Percentiles rank a stretch among this genome's conserved stretches.
Conservation (phyloP, 2,113 vertebrate genomes). For the Xyliphius kryptos region DNA sequence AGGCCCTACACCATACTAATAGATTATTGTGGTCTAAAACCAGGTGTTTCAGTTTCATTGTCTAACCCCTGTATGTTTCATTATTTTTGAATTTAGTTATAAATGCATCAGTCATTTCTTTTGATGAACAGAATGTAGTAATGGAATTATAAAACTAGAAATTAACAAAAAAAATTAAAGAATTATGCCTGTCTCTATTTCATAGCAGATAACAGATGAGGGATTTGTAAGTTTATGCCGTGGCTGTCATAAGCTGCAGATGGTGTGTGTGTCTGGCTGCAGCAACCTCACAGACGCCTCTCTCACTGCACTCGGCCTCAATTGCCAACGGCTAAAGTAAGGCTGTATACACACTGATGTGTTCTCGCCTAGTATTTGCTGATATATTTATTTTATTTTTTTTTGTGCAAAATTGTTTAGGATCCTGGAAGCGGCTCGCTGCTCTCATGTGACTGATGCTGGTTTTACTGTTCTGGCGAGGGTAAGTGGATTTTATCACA, state of each 20-base stretch:
- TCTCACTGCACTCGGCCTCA: constrained; percentile 91
- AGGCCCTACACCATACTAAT: too few relatives aligned
- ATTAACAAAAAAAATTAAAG: too few relatives aligned
- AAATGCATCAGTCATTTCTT: too few relatives aligned
- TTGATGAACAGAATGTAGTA: too few relatives aligned
- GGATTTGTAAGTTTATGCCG: constrained; percentile 97
- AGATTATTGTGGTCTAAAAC: too few relatives aligned
- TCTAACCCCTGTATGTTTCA: too few relatives aligned
- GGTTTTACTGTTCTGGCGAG: constrained; percentile 94
- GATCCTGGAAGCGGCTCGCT: constrained; percentile 95
- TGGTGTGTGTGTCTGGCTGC: constrained; percentile 93
- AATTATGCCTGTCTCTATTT: constrained; percentile 3
- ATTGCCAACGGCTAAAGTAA: constrained; percentile 90
- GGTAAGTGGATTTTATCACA: constrained; percentile 64
- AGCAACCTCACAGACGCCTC: constrained; percentile 97
- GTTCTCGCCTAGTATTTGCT: background rate
- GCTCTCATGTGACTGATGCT: constrained; percentile 95
- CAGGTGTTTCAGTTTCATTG: too few relatives aligned
- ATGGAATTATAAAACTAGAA: too few relatives aligned
- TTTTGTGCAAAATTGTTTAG: constrained; percentile 55
- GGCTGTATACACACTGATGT: background rate
- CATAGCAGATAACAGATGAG: constrained; percentile 97
- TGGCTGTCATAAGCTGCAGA: constrained; percentile 93
- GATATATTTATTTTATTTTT: background rate
- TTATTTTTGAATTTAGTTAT: too few relatives aligned